Evolutionary conservation across 1,140 invertebrate species (phyloP).

Genomic region (Phenacoccus solenopsis): DNA sequence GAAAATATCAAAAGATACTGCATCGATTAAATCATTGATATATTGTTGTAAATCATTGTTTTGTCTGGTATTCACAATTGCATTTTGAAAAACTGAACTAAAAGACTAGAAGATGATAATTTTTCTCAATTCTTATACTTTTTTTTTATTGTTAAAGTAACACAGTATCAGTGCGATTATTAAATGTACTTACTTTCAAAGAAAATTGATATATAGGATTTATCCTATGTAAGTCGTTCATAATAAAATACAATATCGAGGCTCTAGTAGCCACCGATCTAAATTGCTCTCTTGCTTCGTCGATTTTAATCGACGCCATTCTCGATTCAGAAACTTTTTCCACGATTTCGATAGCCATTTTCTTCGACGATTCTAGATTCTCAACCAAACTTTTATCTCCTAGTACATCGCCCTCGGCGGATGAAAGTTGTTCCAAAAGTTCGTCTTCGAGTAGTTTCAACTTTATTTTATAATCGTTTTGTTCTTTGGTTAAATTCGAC

Average conservation of each 20-base stretch:
- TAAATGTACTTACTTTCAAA: slow-evolving; percentile 50
- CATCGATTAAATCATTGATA: slow-evolving; percentile 69
- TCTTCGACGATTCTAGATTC: slow-evolving; percentile 87
- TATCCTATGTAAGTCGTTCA: slow-evolving; percentile 86
- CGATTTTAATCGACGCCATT: slow-evolving; percentile 73
- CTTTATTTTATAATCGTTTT: slow-evolving; percentile 89
- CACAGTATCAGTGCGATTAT: background rate
- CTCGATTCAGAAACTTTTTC: slow-evolving; percentile 73
- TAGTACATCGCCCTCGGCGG: slow-evolving; percentile 71
- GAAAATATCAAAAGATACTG: slow-evolving; percentile 74
- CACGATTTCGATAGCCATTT: slow-evolving; percentile 81
- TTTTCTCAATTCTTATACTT: background rate
- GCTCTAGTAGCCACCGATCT: slow-evolving; percentile 70
- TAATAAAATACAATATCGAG: slow-evolving; percentile 85
- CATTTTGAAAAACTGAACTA: slow-evolving; percentile 82
- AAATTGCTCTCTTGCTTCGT: slow-evolving; percentile 79
- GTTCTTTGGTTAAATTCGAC: slow-evolving; percentile 70
- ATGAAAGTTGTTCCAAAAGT: slow-evolving; percentile 67
- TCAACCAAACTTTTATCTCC: slow-evolving; percentile 80
- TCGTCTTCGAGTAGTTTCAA: slow-evolving; percentile 83
- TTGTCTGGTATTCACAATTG: slow-evolving; percentile 54
- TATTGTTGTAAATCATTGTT: slow-evolving; percentile 55
- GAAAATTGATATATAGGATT: slow-evolving; percentile 96
- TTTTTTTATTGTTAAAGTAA: no score
- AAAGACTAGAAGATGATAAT: slow-evolving; percentile 47